Evolutionary conservation across 1,140 invertebrate genomes (phyloP).

Genomic region (Trichonephila clavata): DNA sequence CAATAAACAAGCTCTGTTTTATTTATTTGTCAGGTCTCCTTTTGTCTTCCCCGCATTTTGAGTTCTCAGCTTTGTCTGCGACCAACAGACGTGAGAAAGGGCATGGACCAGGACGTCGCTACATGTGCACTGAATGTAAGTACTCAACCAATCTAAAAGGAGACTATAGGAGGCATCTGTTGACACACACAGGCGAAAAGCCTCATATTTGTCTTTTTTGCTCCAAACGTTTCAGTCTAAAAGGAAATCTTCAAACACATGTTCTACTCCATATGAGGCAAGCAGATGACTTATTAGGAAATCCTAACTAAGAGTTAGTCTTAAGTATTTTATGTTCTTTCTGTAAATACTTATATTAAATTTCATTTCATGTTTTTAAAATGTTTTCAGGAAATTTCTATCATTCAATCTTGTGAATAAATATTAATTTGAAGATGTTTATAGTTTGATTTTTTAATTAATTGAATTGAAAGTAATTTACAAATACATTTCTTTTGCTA

Average conservation of each 20-base stretch:
- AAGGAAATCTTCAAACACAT: slow-evolving; percentile 85
- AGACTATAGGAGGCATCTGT: slow-evolving; percentile 93
- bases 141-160: slow-evolving; percentile 52
- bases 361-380: too few species aligned
- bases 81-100: not conserved
- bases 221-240: slow-evolving; percentile 93
- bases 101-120: not conserved
- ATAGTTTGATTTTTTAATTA: too few species aligned
- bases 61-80: not conserved
- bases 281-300: not conserved
- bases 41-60: not conserved
- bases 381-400: too few species aligned
- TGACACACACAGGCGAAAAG: slow-evolving; percentile 90
- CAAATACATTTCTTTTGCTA: too few species aligned
- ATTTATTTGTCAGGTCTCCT: not conserved
- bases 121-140: not conserved
- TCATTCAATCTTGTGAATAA: too few species aligned
- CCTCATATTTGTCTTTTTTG: slow-evolving; percentile 95
- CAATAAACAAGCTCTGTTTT: not conserved
- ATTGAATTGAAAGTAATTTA: too few species aligned
- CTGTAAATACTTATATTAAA: too few species aligned
- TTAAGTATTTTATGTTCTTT: too few species aligned
- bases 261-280: slow-evolving; percentile 85
- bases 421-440: too few species aligned
- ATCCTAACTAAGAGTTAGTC: too few species aligned